Base-by-base conservation (phyloP, 2,888 invertebrate species). In the Corbicula japonica region DNA sequence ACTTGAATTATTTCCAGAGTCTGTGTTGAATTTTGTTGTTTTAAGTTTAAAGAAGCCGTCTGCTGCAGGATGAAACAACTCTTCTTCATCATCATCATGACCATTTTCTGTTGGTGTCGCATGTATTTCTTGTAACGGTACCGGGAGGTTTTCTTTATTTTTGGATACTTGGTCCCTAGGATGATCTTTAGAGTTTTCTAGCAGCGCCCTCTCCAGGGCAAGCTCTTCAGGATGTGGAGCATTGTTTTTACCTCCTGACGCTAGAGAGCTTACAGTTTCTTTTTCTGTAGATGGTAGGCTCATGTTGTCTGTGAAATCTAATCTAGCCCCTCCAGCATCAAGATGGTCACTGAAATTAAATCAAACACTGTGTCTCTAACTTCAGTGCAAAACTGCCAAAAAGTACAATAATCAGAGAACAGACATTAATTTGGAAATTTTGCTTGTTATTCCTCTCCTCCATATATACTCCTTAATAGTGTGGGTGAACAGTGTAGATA, bases 191-290 rank as follows among this genome's bases (percentile, higher is more conserved):
- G 35, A 52, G n/a, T 46, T 52, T n/a, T 38, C 54, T 50, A n/a
- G 32, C 21, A 76, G 52, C 15, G 72, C 68, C 26, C 69, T 62
- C 69, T 79, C 81, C n/a, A 81, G 41, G 8, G 60, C 78, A 10
- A 76, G 74, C 32, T 79, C 79, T 5, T 70, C 81, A 1, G 78
- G 69, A 52, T 81, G 74, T 15, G 58, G 63, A 8, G 70, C 62
- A 61, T 76, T 79, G 50, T 76, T 75, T 60, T 65, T 77, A 28
- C 87, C 86, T 54, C 76, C 81, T 0, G 87, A 87, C 1, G 85
- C 83, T 35, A 81, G 32, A 72, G 87, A 87, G 69, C 84, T 86
- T 10, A 82, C 72, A 10, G 85, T 85, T 41, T 87, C 87, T 69
- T 66, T 83, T 30, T 84, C 84, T 68, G 71, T 82, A 10, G 76